Evolutionary conservation across 2,113 vertebrate species (phyloP), one percentile per base, ranked within the genome.

Genomic region (Turnix velox): DNA sequence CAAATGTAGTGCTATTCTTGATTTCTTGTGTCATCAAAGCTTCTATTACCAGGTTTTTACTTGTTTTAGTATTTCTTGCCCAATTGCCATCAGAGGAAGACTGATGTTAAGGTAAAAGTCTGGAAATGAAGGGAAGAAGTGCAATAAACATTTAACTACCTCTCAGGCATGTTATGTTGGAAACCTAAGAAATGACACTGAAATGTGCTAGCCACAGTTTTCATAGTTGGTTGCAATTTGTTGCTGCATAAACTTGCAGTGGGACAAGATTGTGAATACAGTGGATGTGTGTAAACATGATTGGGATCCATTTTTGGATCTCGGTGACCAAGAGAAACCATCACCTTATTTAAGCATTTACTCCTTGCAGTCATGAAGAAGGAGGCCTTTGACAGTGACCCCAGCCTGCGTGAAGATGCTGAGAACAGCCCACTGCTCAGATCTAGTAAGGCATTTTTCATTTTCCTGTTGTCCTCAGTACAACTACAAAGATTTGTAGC

Each of bases 241-340:
- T 37, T 49, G 51, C 31, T 49, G 18, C 7, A 52, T 23, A 45
- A 28, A 14, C 4, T 20, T 20, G 19, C 10, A 3, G 52, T n/a
- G 46, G 18, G 42, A 46, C 63, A 42, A 19, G 9, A 9, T 13
- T 0, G 30, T 14, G 42, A 48, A 18, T 8, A 8, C 14, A 19
- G 23, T 10, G 35, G 30, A 9, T 0, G 4, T 30, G 16, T 37
- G 6, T 24, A 6, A 6, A 19, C 3, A 7, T 0, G 8, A 27
- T 13, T 31, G 54, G 33, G 20, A 54, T 11, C 49, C 8, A 6
- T 6, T 4, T 22, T 40, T 57, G 42, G 28, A 40, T 49, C 49
- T 12, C 49, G 52, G 40, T 13, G 55, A 37, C 11, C 8, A 27
- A 52, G 22, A 30, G 7, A 37, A 58, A 19, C 24, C 10, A 19